phyloP scores from a whole-genome alignment of 64 coral and sea anemone species.

The Stichodactyla helianthus region DNA sequence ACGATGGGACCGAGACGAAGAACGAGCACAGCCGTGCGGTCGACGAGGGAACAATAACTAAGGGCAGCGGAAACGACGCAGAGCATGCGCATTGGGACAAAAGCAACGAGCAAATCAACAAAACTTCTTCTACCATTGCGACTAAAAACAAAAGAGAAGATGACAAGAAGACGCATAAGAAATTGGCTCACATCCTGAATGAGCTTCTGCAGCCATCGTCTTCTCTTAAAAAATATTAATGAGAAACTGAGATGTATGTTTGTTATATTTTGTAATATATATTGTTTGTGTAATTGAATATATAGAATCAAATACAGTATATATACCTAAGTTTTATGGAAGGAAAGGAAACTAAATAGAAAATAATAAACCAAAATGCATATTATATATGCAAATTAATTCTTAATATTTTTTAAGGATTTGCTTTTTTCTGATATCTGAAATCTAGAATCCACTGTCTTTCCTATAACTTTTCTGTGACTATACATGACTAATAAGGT shows the following conservation, averaged over 20 bases:
- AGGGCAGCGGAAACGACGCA: not conserved
- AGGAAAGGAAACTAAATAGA: no score
- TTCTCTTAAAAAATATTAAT: not conserved
- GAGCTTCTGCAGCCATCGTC: slow-evolving; percentile 3
- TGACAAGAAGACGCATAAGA: not conserved
- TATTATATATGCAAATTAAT: no score
- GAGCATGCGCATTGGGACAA: slow-evolving; percentile 17
- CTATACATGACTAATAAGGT: no score
- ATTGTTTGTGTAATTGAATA: no score
- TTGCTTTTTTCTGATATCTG: no score
- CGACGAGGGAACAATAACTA: not conserved
- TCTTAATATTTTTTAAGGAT: no score
- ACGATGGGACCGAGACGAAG: not conserved
- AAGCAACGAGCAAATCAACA: slow-evolving; percentile 24
- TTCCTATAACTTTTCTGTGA: no score
- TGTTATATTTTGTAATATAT: not conserved
- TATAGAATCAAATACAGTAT: no score
- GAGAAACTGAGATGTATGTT: not conserved
- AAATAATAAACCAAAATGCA: no score
- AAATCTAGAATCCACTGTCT: no score
- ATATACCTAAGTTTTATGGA: no score
- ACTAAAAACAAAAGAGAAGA: not conserved
- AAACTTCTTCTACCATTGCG: not conserved
- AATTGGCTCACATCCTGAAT: slow-evolving; percentile 12
- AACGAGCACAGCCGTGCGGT: slow-evolving; percentile 3